Percentiles rank a stretch among this genome's conserved stretches.
Evolutionary conservation across 37 sponge, comb jelly and placozoan genomes (phyloP).

Genomic region (Halisarca cf. caerulea): DNA sequence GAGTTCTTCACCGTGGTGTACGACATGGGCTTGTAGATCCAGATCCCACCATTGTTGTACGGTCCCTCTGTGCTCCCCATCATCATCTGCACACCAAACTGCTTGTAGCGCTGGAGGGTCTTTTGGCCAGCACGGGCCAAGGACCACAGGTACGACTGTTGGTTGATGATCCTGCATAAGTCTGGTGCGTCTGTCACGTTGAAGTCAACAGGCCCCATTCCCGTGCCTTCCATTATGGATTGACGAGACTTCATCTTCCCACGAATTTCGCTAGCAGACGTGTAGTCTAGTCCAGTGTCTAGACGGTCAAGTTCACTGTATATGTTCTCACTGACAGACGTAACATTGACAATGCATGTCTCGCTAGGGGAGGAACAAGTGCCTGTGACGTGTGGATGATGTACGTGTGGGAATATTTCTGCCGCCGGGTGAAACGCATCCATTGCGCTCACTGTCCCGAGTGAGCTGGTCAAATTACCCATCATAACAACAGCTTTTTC

Average conservation of each 20-base stretch:
- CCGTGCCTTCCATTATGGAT: conserved; percentile 34
- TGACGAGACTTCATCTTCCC: conserved; percentile 50
- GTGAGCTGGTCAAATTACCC: not conserved
- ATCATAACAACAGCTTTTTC: conserved; percentile 6
- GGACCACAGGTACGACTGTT: conserved; percentile 30
- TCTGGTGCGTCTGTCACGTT: conserved; percentile 32
- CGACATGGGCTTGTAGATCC: conserved; percentile 36
- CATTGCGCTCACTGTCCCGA: not conserved
- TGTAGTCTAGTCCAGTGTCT: conserved; percentile 17
- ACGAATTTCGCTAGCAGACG: conserved; percentile 33
- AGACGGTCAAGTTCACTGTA: conserved; percentile 6
- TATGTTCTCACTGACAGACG: conserved; percentile 20
- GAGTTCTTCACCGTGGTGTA: not conserved
- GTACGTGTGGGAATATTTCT: conserved; percentile 35
- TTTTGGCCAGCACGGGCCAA: not conserved
- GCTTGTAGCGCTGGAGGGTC: conserved; percentile 16
- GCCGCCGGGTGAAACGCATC: conserved; percentile 42
- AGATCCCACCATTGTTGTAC: conserved; percentile 30
- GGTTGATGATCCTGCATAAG: conserved; percentile 51
- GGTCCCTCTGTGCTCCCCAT: conserved; percentile 31
- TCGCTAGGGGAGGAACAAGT: not conserved
- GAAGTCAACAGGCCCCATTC: conserved; percentile 9
- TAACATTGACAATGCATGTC: conserved; percentile 15
- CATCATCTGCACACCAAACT: conserved; percentile 31
- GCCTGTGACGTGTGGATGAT: conserved; percentile 26